Conservation (phyloP, 2,113 vertebrate genomes). For the Rhinolophus ferrumequinum region DNA sequence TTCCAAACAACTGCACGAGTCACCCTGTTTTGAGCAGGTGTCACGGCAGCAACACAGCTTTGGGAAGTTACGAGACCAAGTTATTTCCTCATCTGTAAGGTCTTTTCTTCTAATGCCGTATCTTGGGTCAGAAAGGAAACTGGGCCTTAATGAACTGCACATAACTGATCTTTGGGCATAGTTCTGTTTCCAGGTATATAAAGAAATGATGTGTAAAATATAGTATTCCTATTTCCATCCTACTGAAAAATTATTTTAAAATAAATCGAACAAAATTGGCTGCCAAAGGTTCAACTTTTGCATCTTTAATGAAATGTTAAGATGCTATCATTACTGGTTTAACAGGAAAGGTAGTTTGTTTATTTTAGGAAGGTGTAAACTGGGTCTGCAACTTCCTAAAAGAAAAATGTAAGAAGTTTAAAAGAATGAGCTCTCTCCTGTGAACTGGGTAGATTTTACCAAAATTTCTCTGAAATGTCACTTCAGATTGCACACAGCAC, state of each 20-base stretch:
- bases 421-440: conserved; percentile 11
- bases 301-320: conserved; percentile 73
- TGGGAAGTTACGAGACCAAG: background rate
- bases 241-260: conserved; percentile 67
- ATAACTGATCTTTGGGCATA: background rate
- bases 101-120: background rate
- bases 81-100: background rate
- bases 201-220: conserved; percentile 71
- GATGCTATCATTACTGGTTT: conserved; percentile 43
- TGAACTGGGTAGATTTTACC: conserved; percentile 42
- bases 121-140: background rate
- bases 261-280: conserved; percentile 54
- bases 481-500: background rate
- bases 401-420: conserved; percentile 7
- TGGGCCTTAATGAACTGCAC: background rate
- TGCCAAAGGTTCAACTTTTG: conserved; percentile 58
- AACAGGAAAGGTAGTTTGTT: background rate
- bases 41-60: background rate
- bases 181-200: conserved; percentile 49
- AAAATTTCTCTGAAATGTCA: conserved; percentile 55
- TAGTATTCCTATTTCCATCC: conserved; percentile 67
- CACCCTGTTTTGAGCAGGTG: background rate
- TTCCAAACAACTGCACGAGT: conserved; percentile 6
- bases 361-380: conserved; percentile 17
- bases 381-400: background rate